Percentiles rank a stretch among this genome's conserved stretches.
phyloP scores from a whole-genome alignment of 2,113 vertebrate species.

The Ariopsis seemanni region DNA sequence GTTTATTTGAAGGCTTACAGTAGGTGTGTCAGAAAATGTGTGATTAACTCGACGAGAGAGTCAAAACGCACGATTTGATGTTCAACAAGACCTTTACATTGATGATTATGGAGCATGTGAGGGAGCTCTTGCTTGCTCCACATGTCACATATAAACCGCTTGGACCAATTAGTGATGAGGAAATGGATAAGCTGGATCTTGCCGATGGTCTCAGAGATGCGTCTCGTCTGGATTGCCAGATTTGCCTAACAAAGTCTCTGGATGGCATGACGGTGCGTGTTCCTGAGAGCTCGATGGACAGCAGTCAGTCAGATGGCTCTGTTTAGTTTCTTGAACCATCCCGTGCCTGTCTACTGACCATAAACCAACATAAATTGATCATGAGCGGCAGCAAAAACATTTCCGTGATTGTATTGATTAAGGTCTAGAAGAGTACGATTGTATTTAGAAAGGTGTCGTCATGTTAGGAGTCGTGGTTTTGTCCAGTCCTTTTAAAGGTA shows the following conservation, averaged over 20 bases:
- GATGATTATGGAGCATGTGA: conserved; percentile 81
- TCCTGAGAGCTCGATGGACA: conserved; percentile 86
- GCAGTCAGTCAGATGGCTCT: conserved; percentile 82
- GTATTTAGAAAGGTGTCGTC: background rate
- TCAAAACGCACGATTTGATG: no score
- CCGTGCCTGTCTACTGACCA: background rate
- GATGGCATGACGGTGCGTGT: conserved; percentile 86
- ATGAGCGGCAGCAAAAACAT: background rate
- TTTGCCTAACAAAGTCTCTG: conserved; percentile 85
- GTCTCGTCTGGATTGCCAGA: conserved; percentile 94
- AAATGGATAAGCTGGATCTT: conserved; percentile 95
- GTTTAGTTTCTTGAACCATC: conserved; percentile 40
- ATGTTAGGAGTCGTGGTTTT: background rate
- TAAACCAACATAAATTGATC: background rate
- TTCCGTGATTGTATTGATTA: background rate
- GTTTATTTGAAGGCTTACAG: no score
- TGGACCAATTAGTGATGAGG: conserved; percentile 87
- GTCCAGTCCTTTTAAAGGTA: background rate
- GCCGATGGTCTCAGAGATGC: conserved; percentile 89
- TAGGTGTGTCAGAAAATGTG: no score
- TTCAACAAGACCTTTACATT: no score
- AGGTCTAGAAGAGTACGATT: background rate
- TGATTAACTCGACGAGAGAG: no score
- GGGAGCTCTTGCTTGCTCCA: conserved; percentile 92
- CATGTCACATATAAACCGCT: conserved; percentile 91